Evolutionary conservation across 1,140 invertebrate genomes (phyloP).

Genomic region (Pseudomyrmex pallidus): DNA sequence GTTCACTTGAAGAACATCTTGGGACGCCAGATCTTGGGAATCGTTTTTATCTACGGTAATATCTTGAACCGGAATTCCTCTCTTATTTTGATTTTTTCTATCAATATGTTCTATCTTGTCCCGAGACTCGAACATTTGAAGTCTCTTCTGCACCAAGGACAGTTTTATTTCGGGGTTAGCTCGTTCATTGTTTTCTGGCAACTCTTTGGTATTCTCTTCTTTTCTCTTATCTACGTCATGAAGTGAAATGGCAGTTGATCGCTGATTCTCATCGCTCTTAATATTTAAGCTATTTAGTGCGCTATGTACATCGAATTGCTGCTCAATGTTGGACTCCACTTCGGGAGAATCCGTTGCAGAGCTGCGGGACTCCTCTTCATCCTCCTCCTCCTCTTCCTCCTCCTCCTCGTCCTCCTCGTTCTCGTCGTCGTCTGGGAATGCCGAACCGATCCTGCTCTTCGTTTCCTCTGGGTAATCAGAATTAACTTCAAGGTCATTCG

Average conservation of each 20-base stretch:
- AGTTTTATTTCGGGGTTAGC: conserved; percentile 49
- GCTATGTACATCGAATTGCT: conserved; percentile 34
- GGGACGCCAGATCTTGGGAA: conserved; percentile 20
- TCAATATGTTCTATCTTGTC: background rate
- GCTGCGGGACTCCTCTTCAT: conserved; percentile 47
- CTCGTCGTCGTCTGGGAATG: conserved; percentile 75
- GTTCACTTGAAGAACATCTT: conserved; percentile 26
- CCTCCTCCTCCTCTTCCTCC: conserved; percentile 51
- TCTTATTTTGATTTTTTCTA: background rate
- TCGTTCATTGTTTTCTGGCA: conserved; percentile 46
- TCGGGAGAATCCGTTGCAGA: conserved; percentile 20
- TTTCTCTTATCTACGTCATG: conserved; percentile 72
- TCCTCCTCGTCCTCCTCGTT: conserved; percentile 63
- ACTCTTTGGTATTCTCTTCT: conserved; percentile 79
- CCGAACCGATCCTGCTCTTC: conserved; percentile 21
- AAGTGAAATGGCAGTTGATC: conserved; percentile 75
- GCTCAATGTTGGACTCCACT: background rate
- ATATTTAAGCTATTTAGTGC: conserved; percentile 60
- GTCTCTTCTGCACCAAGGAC: conserved; percentile 78
- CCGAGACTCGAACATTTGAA: conserved; percentile 76
- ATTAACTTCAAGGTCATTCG: background rate
- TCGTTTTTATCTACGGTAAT: background rate
- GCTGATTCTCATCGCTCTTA: conserved; percentile 70
- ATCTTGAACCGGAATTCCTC: background rate
- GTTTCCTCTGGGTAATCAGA: conserved; percentile 7